Evolutionary conservation across 1,140 invertebrate genomes (phyloP).

Genomic region (Orchestia grillus): DNA sequence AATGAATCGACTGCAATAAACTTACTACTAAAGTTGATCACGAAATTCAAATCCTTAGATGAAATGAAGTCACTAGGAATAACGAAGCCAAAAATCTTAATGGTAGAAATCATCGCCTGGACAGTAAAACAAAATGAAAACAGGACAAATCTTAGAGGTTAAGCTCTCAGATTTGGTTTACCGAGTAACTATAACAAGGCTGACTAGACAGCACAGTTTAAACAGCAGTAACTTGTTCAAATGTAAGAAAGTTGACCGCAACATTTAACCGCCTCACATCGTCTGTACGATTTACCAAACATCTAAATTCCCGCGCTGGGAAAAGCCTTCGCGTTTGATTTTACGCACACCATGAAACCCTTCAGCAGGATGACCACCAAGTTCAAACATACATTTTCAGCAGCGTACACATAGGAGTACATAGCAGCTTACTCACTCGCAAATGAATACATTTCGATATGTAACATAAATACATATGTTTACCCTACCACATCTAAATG

Average conservation of each 20-base stretch:
- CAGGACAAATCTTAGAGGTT: background rate
- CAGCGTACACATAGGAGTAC: background rate
- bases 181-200: background rate
- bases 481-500: no score
- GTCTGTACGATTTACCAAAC: background rate
- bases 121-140: background rate
- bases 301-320: background rate
- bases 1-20: background rate
- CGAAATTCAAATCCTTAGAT: background rate
- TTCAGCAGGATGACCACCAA: background rate
- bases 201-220: background rate
- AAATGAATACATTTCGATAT: background rate
- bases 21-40: background rate
- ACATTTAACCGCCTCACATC: background rate
- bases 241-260: background rate
- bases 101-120: background rate
- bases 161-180: background rate
- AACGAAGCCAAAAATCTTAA: background rate
- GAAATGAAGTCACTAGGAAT: background rate
- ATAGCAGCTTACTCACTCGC: background rate
- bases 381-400: background rate
- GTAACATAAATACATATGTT: no score
- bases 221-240: background rate
- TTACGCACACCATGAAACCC: background rate
- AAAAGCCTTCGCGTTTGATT: background rate